Evolutionary conservation across 2,113 vertebrate species (phyloP).

Genomic region (Etheostoma cragini): DNA sequence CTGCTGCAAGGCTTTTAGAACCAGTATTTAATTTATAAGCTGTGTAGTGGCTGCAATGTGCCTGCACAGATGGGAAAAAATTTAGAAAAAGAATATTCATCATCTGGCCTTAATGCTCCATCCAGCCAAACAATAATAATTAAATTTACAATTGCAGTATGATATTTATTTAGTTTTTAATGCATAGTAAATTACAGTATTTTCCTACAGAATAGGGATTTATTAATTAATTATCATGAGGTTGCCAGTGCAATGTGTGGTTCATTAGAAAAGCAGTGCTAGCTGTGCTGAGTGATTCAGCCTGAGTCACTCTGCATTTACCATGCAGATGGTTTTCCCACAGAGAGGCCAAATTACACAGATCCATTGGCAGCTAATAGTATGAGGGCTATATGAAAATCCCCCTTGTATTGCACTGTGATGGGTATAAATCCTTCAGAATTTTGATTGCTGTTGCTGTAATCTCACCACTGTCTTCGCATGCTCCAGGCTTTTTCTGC

Average conservation of each 20-base stretch:
- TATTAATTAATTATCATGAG: conserved; percentile 56
- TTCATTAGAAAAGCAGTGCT: conserved; percentile 60
- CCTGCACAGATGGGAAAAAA: conserved; percentile 34
- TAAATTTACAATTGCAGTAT: conserved; percentile 30
- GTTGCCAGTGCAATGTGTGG: conserved; percentile 44
- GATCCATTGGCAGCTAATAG: conserved; percentile 70
- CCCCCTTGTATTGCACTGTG: conserved; percentile 54
- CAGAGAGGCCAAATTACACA: conserved; percentile 67
- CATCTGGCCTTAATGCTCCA: conserved; percentile 15
- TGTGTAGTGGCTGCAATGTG: conserved; percentile 40
- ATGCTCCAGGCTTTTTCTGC: conserved; percentile 78
- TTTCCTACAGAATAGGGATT: conserved; percentile 40
- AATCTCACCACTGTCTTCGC: conserved; percentile 9
- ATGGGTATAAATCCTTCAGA: conserved; percentile 66
- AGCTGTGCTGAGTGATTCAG: conserved; percentile 47
- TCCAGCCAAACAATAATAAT: conserved; percentile 34
- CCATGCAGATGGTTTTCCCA: conserved; percentile 72
- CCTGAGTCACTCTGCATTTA: conserved; percentile 62
- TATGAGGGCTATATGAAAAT: conserved; percentile 72
- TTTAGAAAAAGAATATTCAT: conserved; percentile 42
- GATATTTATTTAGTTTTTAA: conserved; percentile 24
- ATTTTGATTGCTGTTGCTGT: conserved; percentile 62
- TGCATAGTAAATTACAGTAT: conserved; percentile 39
- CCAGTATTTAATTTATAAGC: conserved; percentile 71
- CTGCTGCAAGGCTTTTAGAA: conserved; percentile 68